phyloP scores from a whole-genome alignment of 1,140 invertebrate species.

The Danaus plexippus region DNA sequence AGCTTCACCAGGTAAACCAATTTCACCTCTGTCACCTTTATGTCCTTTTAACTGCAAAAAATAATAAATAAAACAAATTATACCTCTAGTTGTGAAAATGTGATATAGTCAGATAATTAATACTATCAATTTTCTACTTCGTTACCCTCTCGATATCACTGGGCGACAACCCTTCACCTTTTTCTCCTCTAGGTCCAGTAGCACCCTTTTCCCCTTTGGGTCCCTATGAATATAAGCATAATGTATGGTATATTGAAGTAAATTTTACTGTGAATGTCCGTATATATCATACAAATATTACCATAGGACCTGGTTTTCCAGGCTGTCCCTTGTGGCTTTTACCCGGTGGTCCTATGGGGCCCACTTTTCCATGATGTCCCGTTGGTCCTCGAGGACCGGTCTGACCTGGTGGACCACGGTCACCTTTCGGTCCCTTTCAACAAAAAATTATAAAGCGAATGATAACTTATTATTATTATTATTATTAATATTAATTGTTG shows the following conservation, averaged over 20 bases:
- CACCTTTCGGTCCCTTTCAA: slow-evolving; percentile 38
- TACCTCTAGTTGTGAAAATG: neutral
- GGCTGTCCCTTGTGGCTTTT: slow-evolving; percentile 23
- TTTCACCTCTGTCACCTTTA: slow-evolving; percentile 40
- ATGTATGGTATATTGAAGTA: neutral
- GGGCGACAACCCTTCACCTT: slow-evolving; percentile 25
- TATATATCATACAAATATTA: no score
- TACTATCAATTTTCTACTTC: slow-evolving; percentile 2
- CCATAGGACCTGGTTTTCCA: slow-evolving; percentile 6
- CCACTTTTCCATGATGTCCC: slow-evolving; percentile 25
- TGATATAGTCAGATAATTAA: neutral
- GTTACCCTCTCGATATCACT: slow-evolving; percentile 37
- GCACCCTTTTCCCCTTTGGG: slow-evolving; percentile 36
- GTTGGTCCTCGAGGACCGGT: slow-evolving; percentile 24
- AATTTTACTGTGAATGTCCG: neutral
- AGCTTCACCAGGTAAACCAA: slow-evolving; percentile 28
- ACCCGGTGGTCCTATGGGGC: slow-evolving; percentile 19
- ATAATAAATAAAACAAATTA: neutral
- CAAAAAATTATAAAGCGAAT: neutral
- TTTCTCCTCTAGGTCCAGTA: slow-evolving; percentile 34
- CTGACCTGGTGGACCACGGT: slow-evolving; percentile 28
- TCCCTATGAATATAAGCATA: slow-evolving; percentile 21
- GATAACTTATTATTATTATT: no score
- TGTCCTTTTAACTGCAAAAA: slow-evolving; percentile 39
- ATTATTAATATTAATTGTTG: no score